Evolutionary conservation across 2,888 invertebrate species (phyloP).

Genomic region (Pseudoips prasinana): DNA sequence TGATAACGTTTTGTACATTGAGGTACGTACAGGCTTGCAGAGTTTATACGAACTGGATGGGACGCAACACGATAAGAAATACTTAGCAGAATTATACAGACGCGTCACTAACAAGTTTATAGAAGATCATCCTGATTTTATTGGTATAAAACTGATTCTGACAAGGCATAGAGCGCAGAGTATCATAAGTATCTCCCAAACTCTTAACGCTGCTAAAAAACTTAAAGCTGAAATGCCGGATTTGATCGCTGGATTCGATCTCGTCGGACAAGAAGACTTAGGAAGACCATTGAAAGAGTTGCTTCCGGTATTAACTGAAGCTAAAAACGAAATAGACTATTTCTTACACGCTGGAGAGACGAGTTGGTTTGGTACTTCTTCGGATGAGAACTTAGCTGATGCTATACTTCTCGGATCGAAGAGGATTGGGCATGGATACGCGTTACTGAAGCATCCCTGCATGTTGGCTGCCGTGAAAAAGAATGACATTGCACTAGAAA

Average conservation of each 20-base stretch:
- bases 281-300: slow-evolving; percentile 84
- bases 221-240: slow-evolving; percentile 82
- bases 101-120: slow-evolving; percentile 81
- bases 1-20: slow-evolving; percentile 87
- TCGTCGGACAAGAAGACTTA: slow-evolving; percentile 90
- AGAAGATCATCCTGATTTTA: slow-evolving; percentile 82
- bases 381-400: slow-evolving; percentile 89
- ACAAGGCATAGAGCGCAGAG: slow-evolving; percentile 43
- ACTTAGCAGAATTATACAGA: slow-evolving; percentile 80
- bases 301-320: slow-evolving; percentile 73
- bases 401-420: slow-evolving; percentile 88
- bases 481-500: slow-evolving; percentile 86
- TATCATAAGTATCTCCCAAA: slow-evolving; percentile 58
- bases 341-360: slow-evolving; percentile 93
- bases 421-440: slow-evolving; percentile 90
- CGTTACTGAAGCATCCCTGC: slow-evolving; percentile 87
- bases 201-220: slow-evolving; percentile 53
- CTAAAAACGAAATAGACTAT: slow-evolving; percentile 80
- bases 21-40: slow-evolving; percentile 84
- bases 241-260: slow-evolving; percentile 89
- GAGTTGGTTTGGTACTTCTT: slow-evolving; percentile 84
- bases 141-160: slow-evolving; percentile 86
- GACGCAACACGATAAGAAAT: slow-evolving; percentile 71
- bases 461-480: slow-evolving; percentile 80
- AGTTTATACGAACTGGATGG: slow-evolving; percentile 73